Evolutionary conservation across 2,113 vertebrate species (phyloP).

Genomic region (Eclectus roratus): DNA sequence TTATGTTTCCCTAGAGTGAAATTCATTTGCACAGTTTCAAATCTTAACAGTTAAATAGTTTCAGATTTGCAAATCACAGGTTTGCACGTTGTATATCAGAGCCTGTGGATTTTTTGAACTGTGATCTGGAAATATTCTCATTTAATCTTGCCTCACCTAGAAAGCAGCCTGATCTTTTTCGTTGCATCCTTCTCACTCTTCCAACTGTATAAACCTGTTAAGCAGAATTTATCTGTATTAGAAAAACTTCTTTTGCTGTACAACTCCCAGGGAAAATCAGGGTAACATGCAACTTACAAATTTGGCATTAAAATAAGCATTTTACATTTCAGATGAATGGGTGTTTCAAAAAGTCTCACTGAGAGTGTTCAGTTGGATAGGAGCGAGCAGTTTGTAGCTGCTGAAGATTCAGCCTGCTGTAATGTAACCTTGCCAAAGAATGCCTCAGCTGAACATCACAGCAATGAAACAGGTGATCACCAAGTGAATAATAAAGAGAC

Average conservation of each 20-base stretch:
- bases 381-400: neutral
- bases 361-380: neutral
- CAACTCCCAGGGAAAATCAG: neutral
- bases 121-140: neutral
- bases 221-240: neutral
- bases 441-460: constrained; percentile 4
- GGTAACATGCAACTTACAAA: neutral
- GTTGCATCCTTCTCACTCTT: neutral
- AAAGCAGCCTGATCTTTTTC: neutral
- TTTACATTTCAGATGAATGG: constrained; percentile 74
- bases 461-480: constrained; percentile 45
- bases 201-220: neutral
- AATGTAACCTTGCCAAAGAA: neutral
- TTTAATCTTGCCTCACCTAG: constrained; percentile 20
- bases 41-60: constrained; percentile 15
- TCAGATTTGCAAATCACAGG: constrained; percentile 28
- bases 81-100: neutral
- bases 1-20: neutral
- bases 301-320: neutral
- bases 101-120: neutral
- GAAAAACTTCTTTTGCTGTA: neutral
- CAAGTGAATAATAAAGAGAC: constrained; percentile 68
- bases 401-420: neutral
- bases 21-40: neutral
- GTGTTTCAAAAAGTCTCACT: constrained; percentile 41